Evolutionary conservation across 2,797 vertebrate species (phyloP).

Genomic region (Acridotheres tristis): DNA sequence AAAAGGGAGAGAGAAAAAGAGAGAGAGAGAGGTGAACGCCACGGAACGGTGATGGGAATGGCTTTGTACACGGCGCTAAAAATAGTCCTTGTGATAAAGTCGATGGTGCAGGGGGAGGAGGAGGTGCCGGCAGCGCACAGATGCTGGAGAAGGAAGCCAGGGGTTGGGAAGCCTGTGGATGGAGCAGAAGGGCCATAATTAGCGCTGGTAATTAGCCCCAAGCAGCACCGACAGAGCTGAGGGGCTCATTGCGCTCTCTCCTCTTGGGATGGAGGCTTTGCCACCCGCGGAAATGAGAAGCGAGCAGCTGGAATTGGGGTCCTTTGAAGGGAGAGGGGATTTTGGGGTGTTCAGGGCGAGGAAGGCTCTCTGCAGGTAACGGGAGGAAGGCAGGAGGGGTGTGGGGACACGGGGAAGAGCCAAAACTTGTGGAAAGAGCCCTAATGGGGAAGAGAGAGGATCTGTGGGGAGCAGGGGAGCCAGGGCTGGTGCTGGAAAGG

Average conservation of each 20-base stretch:
- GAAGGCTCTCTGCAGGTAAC: neutral
- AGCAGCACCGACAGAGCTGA: neutral
- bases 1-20: no score
- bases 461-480: neutral
- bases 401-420: neutral
- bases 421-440: neutral
- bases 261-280: neutral
- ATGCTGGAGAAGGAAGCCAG: neutral
- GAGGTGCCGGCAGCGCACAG: neutral
- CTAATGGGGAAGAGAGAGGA: accelerated
- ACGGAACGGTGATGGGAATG: neutral
- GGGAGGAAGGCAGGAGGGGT: neutral
- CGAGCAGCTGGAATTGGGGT: accelerated
- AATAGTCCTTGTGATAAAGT: neutral
- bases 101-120: neutral
- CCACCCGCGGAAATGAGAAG: neutral
- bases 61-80: neutral
- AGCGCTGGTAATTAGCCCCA: neutral
- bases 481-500: neutral
- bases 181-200: neutral
- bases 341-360: neutral
- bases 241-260: neutral
- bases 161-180: neutral
- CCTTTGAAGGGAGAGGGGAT: neutral
- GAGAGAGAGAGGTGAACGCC: neutral